Conservation (phyloP, 2,888 invertebrate genomes). For the Archips crataeganus region DNA sequence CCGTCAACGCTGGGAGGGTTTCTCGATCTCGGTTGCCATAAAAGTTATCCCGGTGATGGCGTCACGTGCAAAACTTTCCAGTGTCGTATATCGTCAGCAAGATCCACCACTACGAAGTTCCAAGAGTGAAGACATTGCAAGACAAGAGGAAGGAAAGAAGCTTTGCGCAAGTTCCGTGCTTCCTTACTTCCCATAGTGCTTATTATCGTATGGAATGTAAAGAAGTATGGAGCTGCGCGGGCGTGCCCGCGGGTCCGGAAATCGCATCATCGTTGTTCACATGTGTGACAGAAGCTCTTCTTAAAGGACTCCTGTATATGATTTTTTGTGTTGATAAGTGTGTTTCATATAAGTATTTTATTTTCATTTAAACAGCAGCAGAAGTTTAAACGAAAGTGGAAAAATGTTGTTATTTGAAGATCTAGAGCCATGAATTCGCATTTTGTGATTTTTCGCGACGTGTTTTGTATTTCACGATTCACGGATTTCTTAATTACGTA, state of each 20-base stretch:
- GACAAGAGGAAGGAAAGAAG: conserved; percentile 51
- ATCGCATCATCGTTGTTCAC: conserved; percentile 57
- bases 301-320: conserved; percentile 53
- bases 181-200: conserved; percentile 98
- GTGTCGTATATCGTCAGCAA: conserved; percentile 13
- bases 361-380: conserved; percentile 16
- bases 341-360: conserved; percentile 45
- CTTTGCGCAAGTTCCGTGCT: conserved; percentile 94
- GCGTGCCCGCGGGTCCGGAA: conserved; percentile 70
- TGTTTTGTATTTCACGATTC: not conserved
- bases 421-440: not conserved
- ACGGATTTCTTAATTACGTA: not conserved
- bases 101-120: conserved; percentile 26
- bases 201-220: conserved; percentile 97
- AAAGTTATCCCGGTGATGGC: conserved; percentile 62
- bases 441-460: not conserved
- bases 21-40: conserved; percentile 51
- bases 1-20: conserved; percentile 55
- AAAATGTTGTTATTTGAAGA: not conserved
- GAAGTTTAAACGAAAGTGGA: conserved; percentile 26
- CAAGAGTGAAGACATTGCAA: conserved; percentile 65
- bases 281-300: conserved; percentile 58
- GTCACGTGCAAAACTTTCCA: conserved; percentile 50
- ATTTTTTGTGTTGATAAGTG: conserved; percentile 45
- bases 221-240: conserved; percentile 96